Evolutionary conservation across 1,140 invertebrate species (phyloP).

Genomic region (Pygmarrhopalites habei): DNA sequence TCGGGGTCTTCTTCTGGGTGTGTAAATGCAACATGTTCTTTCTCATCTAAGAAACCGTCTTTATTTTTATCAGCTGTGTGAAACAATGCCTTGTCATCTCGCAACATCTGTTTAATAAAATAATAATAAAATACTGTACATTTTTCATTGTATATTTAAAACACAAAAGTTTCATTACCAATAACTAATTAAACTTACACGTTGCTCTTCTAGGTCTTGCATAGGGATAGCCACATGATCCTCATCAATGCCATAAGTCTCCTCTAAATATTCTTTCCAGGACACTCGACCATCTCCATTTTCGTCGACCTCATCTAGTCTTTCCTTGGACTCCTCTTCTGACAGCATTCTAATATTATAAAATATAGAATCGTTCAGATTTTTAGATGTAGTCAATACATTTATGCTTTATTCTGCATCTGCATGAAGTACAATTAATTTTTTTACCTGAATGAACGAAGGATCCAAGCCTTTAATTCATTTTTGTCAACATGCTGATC

Average conservation of each 20-base stretch:
- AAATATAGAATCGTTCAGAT: too few relatives aligned
- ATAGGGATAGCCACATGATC: conserved; percentile 41
- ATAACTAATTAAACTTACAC: conserved; percentile 26
- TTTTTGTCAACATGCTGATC: conserved; percentile 68
- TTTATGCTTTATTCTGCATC: too few relatives aligned
- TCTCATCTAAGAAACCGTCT: conserved; percentile 65
- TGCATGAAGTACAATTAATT: too few relatives aligned
- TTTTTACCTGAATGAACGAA: conserved; percentile 83
- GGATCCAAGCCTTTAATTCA: conserved; percentile 87
- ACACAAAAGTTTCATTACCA: too few relatives aligned
- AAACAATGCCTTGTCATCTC: conserved; percentile 80
- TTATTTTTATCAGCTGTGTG: conserved; percentile 74
- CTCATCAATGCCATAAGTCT: conserved; percentile 67
- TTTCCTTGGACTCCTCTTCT: conserved; percentile 77
- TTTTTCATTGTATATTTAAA: too few relatives aligned
- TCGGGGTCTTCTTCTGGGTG: conserved; percentile 87
- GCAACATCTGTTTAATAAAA: conserved; percentile 43
- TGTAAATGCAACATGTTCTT: conserved; percentile 82
- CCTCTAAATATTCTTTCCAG: conserved; percentile 80
- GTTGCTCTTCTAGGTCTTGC: conserved; percentile 41
- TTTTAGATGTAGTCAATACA: too few relatives aligned
- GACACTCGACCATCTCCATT: conserved; percentile 73
- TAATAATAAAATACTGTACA: neutral
- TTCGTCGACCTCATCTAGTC: conserved; percentile 75
- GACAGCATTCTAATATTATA: conserved; percentile 62